Evolutionary conservation across 2,888 invertebrate species (phyloP), one percentile per base, ranked within the genome.

Genomic region (Pseudanteris insignis): DNA sequence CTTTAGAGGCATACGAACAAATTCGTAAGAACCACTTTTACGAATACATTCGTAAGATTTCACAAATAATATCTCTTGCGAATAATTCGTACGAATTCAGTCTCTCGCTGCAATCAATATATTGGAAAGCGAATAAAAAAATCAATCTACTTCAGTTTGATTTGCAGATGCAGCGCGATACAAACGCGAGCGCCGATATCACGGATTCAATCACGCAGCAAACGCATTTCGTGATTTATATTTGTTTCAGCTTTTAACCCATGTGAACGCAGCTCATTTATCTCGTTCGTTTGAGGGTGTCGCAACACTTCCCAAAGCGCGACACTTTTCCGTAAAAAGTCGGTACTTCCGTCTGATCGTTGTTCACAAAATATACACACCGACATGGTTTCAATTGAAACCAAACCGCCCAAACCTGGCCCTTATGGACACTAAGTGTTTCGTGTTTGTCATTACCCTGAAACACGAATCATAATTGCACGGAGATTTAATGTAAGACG

Each of bases 401-500:
- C 29, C 21, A 21, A 29, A 36, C 15, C 10, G 29, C 6, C 28
- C 8, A 7, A 25, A 47, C 13, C 14, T n/a, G n/a, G n/a, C 14
- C 13, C 5, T 8, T 2, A 2, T 6, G 4, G 10, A 26, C 38
- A 1, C n/a, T 32, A 46, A 34, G 28, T 29, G 29, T 43, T 28
- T 12, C 36, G 12, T 30, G 37, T 37, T 53, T 44, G 37, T 44
- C 43, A 30, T 53, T 53, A 43, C 29, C 43, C 30, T 53, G 28
- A 43, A 44, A 53, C 32, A 30, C 43, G 44, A 44, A 41, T 51
- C 14, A 24, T 36, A 41, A 51, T 51, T 51, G 41, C 51, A 12
- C 10, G 37, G 30, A 33, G 50, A 50, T 50, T 38, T 32, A 8
- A 48, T 24, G 24, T 14, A 25, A 24, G 18, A 10, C 36, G 34